Evolutionary conservation across 2,113 vertebrate genomes (phyloP), one percentile per base, ranked within the genome.

Genomic region (Hydrolagus affinis): DNA sequence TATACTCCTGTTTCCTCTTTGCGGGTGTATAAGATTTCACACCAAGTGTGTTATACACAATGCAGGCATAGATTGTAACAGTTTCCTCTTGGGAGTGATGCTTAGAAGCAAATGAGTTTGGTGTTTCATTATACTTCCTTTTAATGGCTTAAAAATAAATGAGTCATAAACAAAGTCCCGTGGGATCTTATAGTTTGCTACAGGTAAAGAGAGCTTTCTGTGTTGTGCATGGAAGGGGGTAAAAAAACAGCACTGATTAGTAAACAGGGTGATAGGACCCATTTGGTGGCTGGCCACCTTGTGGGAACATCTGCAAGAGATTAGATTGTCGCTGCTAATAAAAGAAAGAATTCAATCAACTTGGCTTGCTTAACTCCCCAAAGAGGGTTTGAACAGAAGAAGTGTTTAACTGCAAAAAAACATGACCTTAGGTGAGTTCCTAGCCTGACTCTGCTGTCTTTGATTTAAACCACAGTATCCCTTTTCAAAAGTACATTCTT

Each of bases 251-350:
- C 62, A 71, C 0, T 17, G 68, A 86, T 78, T 19, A 72, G 60
- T 80, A 85, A 60, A 70, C 75, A 3, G 68, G 86, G 75, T 86
- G 0, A 87, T 68, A 85, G 89, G 86, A 89, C 9, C 89, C 90
- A 89, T 91, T 90, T 91, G 89, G 89, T 88, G 89, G 32, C 90
- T 88, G 89, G 32, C 90, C 91, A 90, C 90, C 89, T 89, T 88
- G 91, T 90, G 90, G 87, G 90, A 89, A 91, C 92, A 92, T 91
- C 90, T 94, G 92, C 86, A 88, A 86, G 44, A 88, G 88, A 89
- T 91, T 90, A 89, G 70, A 77, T 88, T 85, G 87, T 88, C 89
- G 86, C 21, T 17, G n/a, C 89, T 86, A 76, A 89, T 89, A 87
- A 87, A 89, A 86, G 59, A 85, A 0, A 7, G 6, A 85, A 86